These are phyloP conservation scores for Melipona quadrifasciata DNA, from an alignment of 1,140 invertebrate species.

Conservation along the genomic window DNA sequence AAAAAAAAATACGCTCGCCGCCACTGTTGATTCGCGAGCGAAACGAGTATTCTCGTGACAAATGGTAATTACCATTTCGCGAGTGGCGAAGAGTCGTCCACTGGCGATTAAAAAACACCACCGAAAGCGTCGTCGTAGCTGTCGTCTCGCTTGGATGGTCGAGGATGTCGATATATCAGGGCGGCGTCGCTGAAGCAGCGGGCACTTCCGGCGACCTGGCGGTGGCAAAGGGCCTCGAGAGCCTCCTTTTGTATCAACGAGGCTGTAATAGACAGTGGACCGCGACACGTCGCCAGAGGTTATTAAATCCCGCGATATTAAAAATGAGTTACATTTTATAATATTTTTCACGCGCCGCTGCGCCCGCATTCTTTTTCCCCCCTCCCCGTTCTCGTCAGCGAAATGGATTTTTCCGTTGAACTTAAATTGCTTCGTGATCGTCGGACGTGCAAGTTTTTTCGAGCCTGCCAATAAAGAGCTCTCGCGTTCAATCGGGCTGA, in stretches of 20 bases:
- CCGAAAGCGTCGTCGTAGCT: too few relatives aligned
- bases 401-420: neutral
- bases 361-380: neutral
- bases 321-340: slow-evolving; percentile 32
- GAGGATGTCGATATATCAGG: slow-evolving; percentile 18
- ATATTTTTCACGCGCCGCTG: slow-evolving; percentile 7
- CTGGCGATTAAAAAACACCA: too few relatives aligned
- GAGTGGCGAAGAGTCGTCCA: too few relatives aligned
- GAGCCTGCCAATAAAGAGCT: neutral
- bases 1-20: too few relatives aligned
- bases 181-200: neutral
- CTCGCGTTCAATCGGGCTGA: neutral
- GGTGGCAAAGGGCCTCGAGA: slow-evolving; percentile 25
- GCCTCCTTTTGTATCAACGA: slow-evolving; percentile 39
- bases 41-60: too few relatives aligned
- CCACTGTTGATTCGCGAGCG: too few relatives aligned
- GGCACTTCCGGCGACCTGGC: neutral
- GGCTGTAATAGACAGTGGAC: neutral
- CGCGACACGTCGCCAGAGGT: too few relatives aligned
- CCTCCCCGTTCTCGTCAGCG: neutral
- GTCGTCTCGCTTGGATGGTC: too few relatives aligned
- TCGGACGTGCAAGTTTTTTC: neutral
- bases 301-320: slow-evolving; percentile 35
- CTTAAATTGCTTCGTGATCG: slow-evolving; percentile 20
- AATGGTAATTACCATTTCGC: too few relatives aligned